Base-by-base conservation (phyloP, 2,113 vertebrate genomes). In the Nestor notabilis region DNA sequence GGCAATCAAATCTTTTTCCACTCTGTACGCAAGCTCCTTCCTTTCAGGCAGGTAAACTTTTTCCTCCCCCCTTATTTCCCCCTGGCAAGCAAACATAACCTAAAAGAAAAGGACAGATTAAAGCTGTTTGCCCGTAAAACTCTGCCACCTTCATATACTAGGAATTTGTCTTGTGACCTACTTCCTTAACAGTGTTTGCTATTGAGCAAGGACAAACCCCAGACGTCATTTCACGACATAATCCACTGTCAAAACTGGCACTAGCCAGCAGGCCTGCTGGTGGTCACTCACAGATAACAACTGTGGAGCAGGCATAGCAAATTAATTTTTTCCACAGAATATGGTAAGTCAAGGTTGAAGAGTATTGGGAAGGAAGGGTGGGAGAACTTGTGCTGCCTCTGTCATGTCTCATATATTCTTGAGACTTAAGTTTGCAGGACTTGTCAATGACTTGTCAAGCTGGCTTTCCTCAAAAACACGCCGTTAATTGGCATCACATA, bases 211-310 rank as follows among this genome's bases (percentile, higher is more conserved):
- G 95, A 96, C 95, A 96, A 96, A 94, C 86, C 79, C 46, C 79
- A 93, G 77, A 94, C 95, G 94, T 96, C 94, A 97, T 90, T 96
- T 97, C 80, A 89, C 0, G 0, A 91, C 94, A 92, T 94, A 97
- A 96, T 94, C 95, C 92, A 71, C 92, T 93, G 92, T 95, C 97
- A 97, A 92, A 97, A 82, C 5, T 93, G 96, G 90, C 96, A 95
- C 92, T 96, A 95, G 94, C 94, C 94, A 97, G 95, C 88, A 97
- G 96, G 95, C 80, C 83, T 97, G 95, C 95, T 97, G 97, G 96
- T 97, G 96, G 92, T 96, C 84, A 82, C 95, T 93, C 80, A 31
- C 69, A 93, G 80, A 93, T 93, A 95, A 96, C 89, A 92, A 95
- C 86, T 89, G 89, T 72, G 90, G 89, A 95, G 86, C 55, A 41